Evolutionary conservation across 2,888 invertebrate genomes (phyloP).

Genomic region (Norana najaformis): DNA sequence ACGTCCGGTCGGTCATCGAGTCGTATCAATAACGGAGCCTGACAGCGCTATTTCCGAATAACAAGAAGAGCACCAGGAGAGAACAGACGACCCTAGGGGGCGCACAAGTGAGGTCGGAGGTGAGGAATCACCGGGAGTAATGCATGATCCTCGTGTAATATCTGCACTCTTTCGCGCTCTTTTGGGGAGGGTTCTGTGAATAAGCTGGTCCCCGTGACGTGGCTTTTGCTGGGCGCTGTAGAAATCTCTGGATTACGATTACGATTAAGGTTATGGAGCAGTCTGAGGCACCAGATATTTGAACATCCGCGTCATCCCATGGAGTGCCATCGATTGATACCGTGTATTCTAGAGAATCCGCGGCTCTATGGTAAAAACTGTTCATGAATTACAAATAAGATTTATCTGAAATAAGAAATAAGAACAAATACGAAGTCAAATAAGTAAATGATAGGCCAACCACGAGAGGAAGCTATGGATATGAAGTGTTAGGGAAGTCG

Average conservation of each 20-base stretch:
- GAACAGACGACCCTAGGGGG: not conserved
- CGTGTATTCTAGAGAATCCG: not conserved
- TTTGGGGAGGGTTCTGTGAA: not conserved
- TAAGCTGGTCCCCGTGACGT: too few species aligned
- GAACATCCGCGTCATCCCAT: not conserved
- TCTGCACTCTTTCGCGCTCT: not conserved
- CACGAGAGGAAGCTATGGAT: too few species aligned
- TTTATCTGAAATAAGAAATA: too few species aligned
- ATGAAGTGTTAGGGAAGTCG: not conserved
- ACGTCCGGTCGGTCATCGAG: constrained; percentile 13
- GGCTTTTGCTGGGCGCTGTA: too few species aligned
- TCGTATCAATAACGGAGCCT: not conserved
- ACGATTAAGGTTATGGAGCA: not conserved
- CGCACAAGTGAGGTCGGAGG: not conserved
- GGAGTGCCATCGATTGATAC: not conserved
- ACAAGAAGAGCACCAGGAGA: constrained; percentile 14
- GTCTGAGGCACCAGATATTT: not conserved
- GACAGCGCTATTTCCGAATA: constrained; percentile 21
- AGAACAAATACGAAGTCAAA: too few species aligned
- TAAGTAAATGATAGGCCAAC: too few species aligned
- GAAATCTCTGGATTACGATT: too few species aligned
- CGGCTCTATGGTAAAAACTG: too few species aligned
- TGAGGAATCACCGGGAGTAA: not conserved
- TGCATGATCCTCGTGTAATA: not conserved
- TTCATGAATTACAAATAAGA: too few species aligned